Percentiles rank a stretch among this genome's conserved stretches.
phyloP scores from a whole-genome alignment of 2,113 vertebrate species.

The Syrmaticus mikado region DNA sequence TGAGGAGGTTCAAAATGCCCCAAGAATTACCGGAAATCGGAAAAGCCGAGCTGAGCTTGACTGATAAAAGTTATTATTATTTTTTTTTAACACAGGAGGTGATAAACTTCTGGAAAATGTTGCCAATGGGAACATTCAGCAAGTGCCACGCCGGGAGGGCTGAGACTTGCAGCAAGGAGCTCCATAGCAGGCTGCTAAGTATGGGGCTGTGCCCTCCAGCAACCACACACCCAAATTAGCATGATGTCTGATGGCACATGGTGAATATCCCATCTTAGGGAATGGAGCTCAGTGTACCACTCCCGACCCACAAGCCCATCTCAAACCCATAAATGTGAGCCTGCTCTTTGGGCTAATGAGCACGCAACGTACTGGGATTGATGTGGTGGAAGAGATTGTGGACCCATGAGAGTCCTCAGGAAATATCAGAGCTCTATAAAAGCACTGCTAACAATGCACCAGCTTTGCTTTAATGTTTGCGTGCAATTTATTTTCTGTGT shows the following conservation, averaged over 20 bases:
- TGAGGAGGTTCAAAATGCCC: neutral
- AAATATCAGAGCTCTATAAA: conserved; percentile 40
- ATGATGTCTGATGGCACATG: neutral
- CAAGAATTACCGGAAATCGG: neutral
- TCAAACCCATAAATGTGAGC: conserved; percentile 4
- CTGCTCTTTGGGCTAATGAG: neutral
- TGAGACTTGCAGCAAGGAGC: neutral
- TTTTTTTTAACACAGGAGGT: neutral
- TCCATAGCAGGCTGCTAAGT: neutral
- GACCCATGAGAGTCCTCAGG: conserved; percentile 31
- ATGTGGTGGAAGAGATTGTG: neutral
- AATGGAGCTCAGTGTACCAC: neutral
- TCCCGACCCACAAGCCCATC: neutral
- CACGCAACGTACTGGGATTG: neutral
- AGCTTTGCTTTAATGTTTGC: conserved; percentile 31
- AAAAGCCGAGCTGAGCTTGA: neutral
- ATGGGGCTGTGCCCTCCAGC: neutral
- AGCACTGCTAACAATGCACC: neutral
- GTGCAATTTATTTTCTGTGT: conserved; percentile 35
- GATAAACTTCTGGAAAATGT: neutral
- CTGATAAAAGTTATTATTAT: neutral
- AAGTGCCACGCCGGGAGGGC: neutral
- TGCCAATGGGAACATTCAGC: neutral
- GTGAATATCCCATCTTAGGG: neutral
- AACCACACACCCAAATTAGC: neutral